Evolutionary conservation across 2,113 vertebrate species (phyloP), one percentile per base, ranked within the genome.

Genomic region (Leucopternis melanops): DNA sequence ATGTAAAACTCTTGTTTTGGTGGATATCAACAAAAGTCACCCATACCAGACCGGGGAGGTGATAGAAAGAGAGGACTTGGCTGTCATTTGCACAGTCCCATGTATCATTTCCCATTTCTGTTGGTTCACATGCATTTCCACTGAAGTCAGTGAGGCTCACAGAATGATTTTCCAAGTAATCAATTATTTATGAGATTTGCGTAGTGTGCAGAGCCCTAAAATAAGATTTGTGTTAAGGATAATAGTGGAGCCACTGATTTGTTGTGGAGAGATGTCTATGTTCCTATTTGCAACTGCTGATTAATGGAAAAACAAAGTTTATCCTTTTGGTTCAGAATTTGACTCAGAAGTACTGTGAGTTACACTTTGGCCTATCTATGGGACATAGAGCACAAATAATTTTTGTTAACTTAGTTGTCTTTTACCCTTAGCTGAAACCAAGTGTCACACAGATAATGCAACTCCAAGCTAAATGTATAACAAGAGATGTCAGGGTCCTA

Each of bases 391-490:
- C 38, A 85, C 16, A 42, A 70, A 42, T n/a, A 3, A 21, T 10
- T 74, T 93, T 59, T 67, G 13, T 34, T 63, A 19, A 13, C 79
- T 62, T 49, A 6, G 13, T 47, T 86, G 42, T 72, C 15, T 95
- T 23, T 49, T 69, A 42, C 44, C 16, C 27, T 69, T 57, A 38
- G 44, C 91, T 70, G 62, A 61, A 65, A 63, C 17, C 11, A 52
- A 8, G 38, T 47, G 8, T 49, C 40, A 47, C 18, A 9, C 38
- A 44, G 66, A 59, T 44, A 42, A 57, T 7, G 26, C 5, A 8
- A 22, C 49, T 71, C 0, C 0, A 1, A 80, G 81, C 8, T 32
- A 36, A 44, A 23, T 5, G 40, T 13, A 6, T 15, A 15, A 47
- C 23, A 38, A 62, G n/a, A 57, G 26, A 17, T 23, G 40, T 6